These are phyloP conservation scores for Xiphophorus birchmanni DNA, from an alignment of 2,797 vertebrate species.

Conservation along the genomic window DNA sequence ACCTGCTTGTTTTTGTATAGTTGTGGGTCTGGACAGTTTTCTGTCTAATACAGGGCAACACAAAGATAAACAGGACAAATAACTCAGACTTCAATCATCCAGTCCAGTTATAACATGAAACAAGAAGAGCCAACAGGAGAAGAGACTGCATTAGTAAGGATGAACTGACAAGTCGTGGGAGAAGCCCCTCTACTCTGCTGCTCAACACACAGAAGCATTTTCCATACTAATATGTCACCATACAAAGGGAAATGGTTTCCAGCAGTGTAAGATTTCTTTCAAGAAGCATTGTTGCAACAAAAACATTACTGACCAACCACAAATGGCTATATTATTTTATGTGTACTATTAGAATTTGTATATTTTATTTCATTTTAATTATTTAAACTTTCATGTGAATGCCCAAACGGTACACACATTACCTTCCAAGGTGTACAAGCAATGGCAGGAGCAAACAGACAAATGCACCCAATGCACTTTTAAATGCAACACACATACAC, in stretches of 20 bases:
- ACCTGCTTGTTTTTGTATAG: neutral
- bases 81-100: neutral
- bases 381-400: constrained; percentile 8
- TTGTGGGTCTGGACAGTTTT: neutral
- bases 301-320: neutral
- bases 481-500: constrained; percentile 16
- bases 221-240: neutral
- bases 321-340: neutral
- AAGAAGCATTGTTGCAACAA: neutral
- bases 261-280: neutral
- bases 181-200: neutral
- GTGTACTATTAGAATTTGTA: neutral
- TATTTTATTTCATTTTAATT: neutral
- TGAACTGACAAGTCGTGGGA: neutral
- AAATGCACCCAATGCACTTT: constrained; percentile 28
- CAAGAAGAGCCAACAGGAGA: neutral
- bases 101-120: no score
- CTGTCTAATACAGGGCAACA: neutral
- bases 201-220: neutral
- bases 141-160: neutral
- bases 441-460: constrained; percentile 42
- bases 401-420: constrained; percentile 35
- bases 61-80: neutral
- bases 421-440: constrained; percentile 48
- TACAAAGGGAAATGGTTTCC: neutral